Conservation (phyloP, 35 echinoderm and acorn worm genomes). For the Lytechinus pictus region DNA sequence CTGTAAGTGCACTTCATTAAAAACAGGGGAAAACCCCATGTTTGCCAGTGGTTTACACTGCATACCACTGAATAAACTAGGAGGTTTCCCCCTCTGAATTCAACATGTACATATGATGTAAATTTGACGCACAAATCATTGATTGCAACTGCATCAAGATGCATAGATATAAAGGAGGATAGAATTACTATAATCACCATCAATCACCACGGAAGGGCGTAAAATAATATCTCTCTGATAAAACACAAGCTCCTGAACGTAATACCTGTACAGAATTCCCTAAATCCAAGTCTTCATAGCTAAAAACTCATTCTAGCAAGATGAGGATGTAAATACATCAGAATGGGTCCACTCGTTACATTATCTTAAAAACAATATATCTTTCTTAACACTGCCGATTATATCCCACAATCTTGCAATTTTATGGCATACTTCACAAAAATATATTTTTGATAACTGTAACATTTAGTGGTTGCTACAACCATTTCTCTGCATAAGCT, state of each 20-base stretch:
- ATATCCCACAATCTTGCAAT: neutral
- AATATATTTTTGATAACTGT: neutral
- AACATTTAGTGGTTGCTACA: neutral
- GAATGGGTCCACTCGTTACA: neutral
- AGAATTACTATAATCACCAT: neutral
- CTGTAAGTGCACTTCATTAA: slow-evolving; percentile 30
- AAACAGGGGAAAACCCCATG: neutral
- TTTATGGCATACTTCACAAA: neutral
- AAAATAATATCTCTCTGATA: neutral
- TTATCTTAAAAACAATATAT: neutral
- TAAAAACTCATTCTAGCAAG: neutral
- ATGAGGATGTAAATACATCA: neutral
- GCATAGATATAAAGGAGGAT: slow-evolving; percentile 12
- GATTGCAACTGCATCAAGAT: slow-evolving; percentile 2
- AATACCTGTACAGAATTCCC: neutral
- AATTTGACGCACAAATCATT: neutral
- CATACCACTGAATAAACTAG: neutral
- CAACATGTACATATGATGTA: neutral
- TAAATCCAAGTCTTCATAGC: neutral
- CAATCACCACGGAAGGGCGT: neutral
- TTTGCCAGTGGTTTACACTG: neutral
- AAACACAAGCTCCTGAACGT: neutral
- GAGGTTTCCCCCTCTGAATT: neutral
- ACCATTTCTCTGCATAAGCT: neutral
- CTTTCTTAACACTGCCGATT: neutral